phyloP scores from a whole-genome alignment of 2,888 invertebrate species.

The Allacma fusca region DNA sequence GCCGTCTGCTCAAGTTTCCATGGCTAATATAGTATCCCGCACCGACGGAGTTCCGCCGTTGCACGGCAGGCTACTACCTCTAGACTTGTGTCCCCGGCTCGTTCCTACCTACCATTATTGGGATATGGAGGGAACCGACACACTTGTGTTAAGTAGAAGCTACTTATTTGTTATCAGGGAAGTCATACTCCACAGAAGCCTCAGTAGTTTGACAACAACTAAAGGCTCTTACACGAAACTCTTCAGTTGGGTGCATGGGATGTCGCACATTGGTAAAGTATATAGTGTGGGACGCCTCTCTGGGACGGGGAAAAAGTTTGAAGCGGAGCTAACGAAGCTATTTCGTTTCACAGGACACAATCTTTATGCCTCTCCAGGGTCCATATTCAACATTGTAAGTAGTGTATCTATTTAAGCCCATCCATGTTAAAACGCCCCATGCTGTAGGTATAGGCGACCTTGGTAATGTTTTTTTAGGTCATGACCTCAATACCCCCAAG shows the following conservation, averaged over 20 bases:
- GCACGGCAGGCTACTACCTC: too few species aligned
- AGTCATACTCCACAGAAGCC: neutral
- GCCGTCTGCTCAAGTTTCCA: slow-evolving; percentile 36
- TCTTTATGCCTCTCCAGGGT: slow-evolving; percentile 58
- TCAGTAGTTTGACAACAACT: neutral
- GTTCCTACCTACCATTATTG: neutral
- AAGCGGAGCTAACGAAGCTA: slow-evolving; percentile 54
- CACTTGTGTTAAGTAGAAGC: neutral
- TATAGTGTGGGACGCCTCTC: slow-evolving; percentile 16
- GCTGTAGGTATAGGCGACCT: too few species aligned
- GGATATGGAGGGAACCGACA: neutral
- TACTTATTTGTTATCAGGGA: neutral
- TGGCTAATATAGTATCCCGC: neutral
- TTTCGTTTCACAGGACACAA: slow-evolving; percentile 57
- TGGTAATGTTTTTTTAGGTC: too few species aligned
- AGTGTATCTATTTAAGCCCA: too few species aligned
- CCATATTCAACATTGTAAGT: slow-evolving; percentile 40
- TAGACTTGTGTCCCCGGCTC: neutral
- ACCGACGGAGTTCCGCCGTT: neutral
- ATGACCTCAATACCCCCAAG: too few species aligned
- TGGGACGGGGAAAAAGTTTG: slow-evolving; percentile 52
- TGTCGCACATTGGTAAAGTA: neutral
- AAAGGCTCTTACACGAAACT: neutral
- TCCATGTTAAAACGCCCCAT: too few species aligned
- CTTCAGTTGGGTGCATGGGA: neutral